Evolutionary conservation across 1,140 invertebrate species (phyloP), one percentile per base, ranked within the genome.

Genomic region (Homalodisca vitripennis): DNA sequence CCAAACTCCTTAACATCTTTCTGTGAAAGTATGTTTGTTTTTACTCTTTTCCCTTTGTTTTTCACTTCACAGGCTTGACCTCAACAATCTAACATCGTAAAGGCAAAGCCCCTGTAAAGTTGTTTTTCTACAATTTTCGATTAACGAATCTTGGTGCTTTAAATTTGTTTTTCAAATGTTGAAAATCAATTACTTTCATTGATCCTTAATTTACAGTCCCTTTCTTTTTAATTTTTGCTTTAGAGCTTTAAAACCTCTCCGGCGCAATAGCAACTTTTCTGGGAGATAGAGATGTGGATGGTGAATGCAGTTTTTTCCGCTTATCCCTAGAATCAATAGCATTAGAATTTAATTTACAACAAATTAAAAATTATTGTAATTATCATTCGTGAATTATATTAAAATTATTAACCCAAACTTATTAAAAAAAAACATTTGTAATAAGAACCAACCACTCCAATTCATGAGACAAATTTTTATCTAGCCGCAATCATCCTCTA

Each of bases 351-450:
- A 10, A 41, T 10, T 41, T 41, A 41, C 34, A 41, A 41, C 34
- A 41, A 41, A 10, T 41, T n/a, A n/a, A 41, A 41, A 41, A 41
- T 41, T 41, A 41, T 41, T 41, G 34, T 41, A 41, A 41, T 41
- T 41, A 41, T 41, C 34, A 41, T 41, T 41, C 6, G 34, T 41
- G 34, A 41, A 41, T 41, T 41, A n/a, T 41, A 41, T 41, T 41
- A 41, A 41, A 41, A 41, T 41, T 41, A 41, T 41, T 41, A 41
- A 41, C 34, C 34, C 34, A 41, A 41, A 41, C 34, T 41, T 41
- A 41, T 41, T 41, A 41, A 41, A 41, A 41, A n/a, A n/a, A 41
- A 41, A 41, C 34, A 41, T 41, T 41, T 41, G 34, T 41, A 41
- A n/a, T 41, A 41, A 41, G 34, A 41, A 41, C 34, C 34, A n/a